Evolutionary conservation across 2,113 vertebrate genomes (phyloP).

Genomic region (Thamnophis sirtalis): DNA sequence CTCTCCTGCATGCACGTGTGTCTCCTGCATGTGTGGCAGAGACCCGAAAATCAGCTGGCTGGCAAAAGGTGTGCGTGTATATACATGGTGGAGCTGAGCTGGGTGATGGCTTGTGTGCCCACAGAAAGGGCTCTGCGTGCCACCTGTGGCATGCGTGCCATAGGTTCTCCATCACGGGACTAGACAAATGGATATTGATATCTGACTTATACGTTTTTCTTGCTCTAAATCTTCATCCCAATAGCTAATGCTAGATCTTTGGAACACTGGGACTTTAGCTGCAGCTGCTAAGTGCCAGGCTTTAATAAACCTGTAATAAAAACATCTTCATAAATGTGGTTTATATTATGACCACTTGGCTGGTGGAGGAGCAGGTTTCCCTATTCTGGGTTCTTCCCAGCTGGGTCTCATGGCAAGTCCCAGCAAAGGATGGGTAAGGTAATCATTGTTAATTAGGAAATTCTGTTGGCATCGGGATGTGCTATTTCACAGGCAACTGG

Average conservation of each 20-base stretch:
- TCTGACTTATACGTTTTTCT: neutral
- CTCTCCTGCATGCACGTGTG: too few species aligned
- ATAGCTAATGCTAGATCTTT: neutral
- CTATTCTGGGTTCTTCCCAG: neutral
- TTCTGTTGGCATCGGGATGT: neutral
- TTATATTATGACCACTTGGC: neutral
- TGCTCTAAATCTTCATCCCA: neutral
- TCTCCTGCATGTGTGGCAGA: too few species aligned
- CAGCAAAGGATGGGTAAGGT: neutral
- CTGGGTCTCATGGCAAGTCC: neutral
- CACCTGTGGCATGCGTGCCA: too few species aligned
- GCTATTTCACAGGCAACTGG: neutral
- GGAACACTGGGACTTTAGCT: neutral
- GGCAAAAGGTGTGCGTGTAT: too few species aligned
- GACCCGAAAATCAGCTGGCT: too few species aligned
- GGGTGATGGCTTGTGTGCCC: too few species aligned
- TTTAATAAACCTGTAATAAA: neutral
- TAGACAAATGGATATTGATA: neutral
- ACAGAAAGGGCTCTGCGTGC: too few species aligned
- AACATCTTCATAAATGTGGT: neutral
- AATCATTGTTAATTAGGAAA: neutral
- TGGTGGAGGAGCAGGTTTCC: neutral
- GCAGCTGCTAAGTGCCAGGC: neutral
- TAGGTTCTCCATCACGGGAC: too few species aligned
- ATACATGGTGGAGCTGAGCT: too few species aligned